Conservation (phyloP, 1,140 invertebrate species). For the Meloidogyne floridensis region DNA sequence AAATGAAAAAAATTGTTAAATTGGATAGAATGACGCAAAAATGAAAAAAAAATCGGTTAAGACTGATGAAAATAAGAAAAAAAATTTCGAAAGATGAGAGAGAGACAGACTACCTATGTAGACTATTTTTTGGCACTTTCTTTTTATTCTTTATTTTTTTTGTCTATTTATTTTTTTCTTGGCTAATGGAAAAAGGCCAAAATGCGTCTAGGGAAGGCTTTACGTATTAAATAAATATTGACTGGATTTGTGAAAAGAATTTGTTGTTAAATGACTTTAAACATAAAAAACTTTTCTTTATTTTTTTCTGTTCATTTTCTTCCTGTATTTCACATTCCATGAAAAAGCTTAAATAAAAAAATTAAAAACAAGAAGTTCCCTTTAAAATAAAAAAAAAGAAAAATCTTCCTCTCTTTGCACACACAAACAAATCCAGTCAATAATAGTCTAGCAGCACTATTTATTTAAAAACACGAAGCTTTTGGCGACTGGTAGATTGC, state of each 20-base stretch:
- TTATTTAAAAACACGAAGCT: too few relatives aligned
- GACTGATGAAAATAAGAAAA: constrained; percentile 1
- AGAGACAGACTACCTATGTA: not conserved
- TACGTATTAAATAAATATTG: not conserved
- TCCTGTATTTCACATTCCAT: not conserved
- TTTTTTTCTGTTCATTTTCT: not conserved
- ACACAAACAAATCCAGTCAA: not conserved
- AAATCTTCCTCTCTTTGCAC: not conserved
- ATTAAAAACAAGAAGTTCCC: not conserved
- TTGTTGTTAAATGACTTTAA: too few relatives aligned
- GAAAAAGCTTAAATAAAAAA: not conserved
- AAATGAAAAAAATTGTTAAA: too few relatives aligned
- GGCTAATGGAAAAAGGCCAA: not conserved
- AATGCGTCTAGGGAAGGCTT: not conserved
- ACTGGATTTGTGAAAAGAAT: not conserved
- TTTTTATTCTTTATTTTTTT: not conserved
- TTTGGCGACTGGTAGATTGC: too few relatives aligned
- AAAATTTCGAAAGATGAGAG: not conserved
- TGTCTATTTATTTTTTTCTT: not conserved
- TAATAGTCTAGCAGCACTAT: not conserved
- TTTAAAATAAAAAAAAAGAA: not conserved
- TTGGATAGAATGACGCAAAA: not conserved
- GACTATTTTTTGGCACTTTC: constrained; percentile 7
- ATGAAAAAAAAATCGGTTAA: not conserved
- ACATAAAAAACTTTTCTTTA: not conserved